Conservation (phyloP, 2,888 invertebrate species). For the Hermodice carunculata region DNA sequence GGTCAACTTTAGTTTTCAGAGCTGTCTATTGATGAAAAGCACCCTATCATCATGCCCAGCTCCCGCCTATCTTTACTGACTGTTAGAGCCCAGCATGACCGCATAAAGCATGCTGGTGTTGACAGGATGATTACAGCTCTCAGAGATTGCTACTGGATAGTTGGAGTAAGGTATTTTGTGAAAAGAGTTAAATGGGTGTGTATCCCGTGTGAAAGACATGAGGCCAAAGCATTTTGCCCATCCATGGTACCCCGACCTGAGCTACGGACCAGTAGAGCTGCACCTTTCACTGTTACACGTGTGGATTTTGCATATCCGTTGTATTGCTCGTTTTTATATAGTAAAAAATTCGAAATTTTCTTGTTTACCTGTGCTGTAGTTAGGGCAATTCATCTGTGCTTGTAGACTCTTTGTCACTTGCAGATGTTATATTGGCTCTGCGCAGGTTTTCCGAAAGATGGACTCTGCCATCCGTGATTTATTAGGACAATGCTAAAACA, state of each 20-base stretch:
- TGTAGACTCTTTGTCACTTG: conserved; percentile 1
- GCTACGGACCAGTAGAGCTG: not conserved
- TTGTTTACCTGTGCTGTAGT: conserved; percentile 28
- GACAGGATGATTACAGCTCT: not conserved
- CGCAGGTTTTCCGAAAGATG: conserved; percentile 20
- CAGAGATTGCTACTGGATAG: conserved; percentile 2
- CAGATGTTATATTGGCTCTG: conserved; percentile 18
- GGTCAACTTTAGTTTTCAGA: not conserved
- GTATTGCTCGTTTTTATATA: not conserved
- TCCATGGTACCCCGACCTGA: conserved; percentile 10
- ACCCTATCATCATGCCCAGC: conserved; percentile 3
- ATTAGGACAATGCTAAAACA: conserved; percentile 2
- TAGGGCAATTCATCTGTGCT: conserved; percentile 28
- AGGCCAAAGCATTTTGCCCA: not conserved
- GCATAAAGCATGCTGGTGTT: conserved; percentile 11
- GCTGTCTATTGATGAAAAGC: too few relatives aligned
- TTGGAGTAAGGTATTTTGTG: not conserved
- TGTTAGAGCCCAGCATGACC: not conserved
- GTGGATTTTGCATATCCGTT: conserved; percentile 29
- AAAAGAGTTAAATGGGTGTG: conserved; percentile 6
- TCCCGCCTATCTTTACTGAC: not conserved
- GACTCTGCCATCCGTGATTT: not conserved
- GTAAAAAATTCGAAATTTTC: conserved; percentile 18
- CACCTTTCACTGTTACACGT: conserved; percentile 22
- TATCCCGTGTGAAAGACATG: not conserved